Evolutionary conservation across 2,113 vertebrate species (phyloP), one percentile per base, ranked within the genome.

Genomic region (Megaceryle torquata): DNA sequence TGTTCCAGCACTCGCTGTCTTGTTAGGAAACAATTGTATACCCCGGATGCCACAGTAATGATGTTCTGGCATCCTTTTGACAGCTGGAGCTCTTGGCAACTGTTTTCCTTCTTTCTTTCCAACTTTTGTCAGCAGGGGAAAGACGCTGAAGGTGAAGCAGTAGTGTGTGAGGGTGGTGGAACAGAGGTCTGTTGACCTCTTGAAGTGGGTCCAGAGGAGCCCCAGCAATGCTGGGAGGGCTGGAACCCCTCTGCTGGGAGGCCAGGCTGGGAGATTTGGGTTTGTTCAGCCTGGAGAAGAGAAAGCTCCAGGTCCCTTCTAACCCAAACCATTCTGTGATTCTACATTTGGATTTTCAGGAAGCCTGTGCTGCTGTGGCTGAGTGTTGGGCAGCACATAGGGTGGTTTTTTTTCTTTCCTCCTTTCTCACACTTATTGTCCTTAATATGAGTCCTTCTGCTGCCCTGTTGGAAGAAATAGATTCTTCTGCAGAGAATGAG

Each of bases 351-450:
- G 29, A 74, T 56, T 56, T 82, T 70, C 0, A 9, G 76, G 64
- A 90, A 78, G 68, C 25, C 53, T 22, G 31, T 28, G 35, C 41
- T 29, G 4, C 51, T 1, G 0, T 35, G 57, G 37, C 63, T 22
- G 11, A 50, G 54, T 29, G 48, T 60, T 0, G 1, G 20, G 39
- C 46, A 54, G n/a, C 39, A 8, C 2, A 1, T 26, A 0, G 2
- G 15, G 33, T 70, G 60, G 46, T 29, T 74, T 68, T n/a, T 29
- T 7, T 4, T 5, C 33, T 33, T 6, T 3, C 4, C 0, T 50
- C 4, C 18, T 71, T 63, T 82, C 41, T 71, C 31, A 18, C 24
- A 11, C 5, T 70, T 1, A 0, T 39, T 57, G 14, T 54, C 48
- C 14, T 88, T 68, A n/a, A 29, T 41, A 10, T n/a, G 22, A 63